Base-by-base conservation (phyloP, 2,797 vertebrate genomes). In the Rousettus madagascariensis region DNA sequence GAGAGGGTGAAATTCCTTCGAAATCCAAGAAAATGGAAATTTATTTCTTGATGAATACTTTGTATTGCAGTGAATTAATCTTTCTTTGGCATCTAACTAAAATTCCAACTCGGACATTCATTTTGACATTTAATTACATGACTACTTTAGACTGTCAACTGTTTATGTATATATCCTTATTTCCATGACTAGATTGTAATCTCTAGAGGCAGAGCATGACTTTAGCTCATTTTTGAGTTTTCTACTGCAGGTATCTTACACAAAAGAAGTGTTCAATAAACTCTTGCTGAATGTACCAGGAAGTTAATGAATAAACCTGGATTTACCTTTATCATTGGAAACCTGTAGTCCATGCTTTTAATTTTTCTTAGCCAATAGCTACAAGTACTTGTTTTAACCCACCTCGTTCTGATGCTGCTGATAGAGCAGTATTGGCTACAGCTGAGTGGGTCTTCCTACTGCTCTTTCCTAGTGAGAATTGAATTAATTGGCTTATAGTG, bases 11-110 rank as follows among this genome's bases (percentile, higher is more conserved):
- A 59, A 33, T 66, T 49, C 53, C 36, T 95, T 85, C 28, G 46
- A 91, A 88, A 72, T 86, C 53, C 26, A 71, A 82, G 36, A 92
- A 92, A 86, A 63, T 51, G 19, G 82, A 93, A 93, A 95, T 71
- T 87, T 15, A n/a, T 83, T 95, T 94, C 83, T 79, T 74, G 49
- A 43, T 82, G 63, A 94, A 17, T 71, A 53, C 68, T 89, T 95
- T 68, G 6, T 5, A 87, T 51, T 43, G 2, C 10, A 49, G 30
- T 8, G 24, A 84, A 61, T 80, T 89, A 17, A 17, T 90, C 71
- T 91, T 91, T 77, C 75, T 90, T 51, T 77, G 53, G 36, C 72
- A 94, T 96, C 75, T 92, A 57, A 74, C 30, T 80, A 33, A 91
- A 79, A 79, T 55, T 46, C 92, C 49, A 71, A 4, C 51, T 68